Percentiles rank a stretch among this genome's conserved stretches.
Evolutionary conservation across 2,797 vertebrate genomes (phyloP).

Genomic region (Acanthis flammea): DNA sequence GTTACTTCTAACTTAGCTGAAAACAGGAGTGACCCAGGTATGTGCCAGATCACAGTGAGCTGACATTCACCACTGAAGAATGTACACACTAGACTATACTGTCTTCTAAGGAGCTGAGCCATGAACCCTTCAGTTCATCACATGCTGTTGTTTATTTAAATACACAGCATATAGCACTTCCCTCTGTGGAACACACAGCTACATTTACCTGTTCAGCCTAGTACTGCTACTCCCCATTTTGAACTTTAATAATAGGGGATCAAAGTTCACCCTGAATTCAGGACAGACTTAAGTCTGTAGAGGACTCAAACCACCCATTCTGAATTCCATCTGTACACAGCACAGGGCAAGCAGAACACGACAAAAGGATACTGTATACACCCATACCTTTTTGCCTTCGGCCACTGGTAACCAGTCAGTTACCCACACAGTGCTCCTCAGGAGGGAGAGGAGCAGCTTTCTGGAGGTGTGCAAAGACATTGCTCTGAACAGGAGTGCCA

Average conservation of each 20-base stretch:
- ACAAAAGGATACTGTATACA: accelerated
- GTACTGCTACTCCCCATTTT: neutral
- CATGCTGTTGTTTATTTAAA: neutral
- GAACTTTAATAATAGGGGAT: neutral
- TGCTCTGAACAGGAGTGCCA: neutral
- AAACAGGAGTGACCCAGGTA: neutral
- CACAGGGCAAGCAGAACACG: neutral
- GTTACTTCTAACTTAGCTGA: neutral
- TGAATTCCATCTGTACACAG: neutral
- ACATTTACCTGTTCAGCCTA: neutral
- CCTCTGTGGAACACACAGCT: neutral
- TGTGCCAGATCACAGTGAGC: neutral
- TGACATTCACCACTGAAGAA: neutral
- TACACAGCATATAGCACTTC: neutral
- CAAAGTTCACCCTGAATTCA: neutral
- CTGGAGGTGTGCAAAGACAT: neutral
- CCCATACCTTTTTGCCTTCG: neutral
- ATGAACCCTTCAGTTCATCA: neutral
- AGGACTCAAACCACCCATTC: neutral
- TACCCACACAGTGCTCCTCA: neutral
- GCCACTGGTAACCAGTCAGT: neutral
- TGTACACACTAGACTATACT: neutral
- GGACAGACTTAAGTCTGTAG: neutral
- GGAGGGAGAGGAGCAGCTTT: neutral
- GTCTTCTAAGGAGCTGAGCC: neutral